Conservation (phyloP, 2,888 invertebrate genomes). For the Trissolcus japonicus region DNA sequence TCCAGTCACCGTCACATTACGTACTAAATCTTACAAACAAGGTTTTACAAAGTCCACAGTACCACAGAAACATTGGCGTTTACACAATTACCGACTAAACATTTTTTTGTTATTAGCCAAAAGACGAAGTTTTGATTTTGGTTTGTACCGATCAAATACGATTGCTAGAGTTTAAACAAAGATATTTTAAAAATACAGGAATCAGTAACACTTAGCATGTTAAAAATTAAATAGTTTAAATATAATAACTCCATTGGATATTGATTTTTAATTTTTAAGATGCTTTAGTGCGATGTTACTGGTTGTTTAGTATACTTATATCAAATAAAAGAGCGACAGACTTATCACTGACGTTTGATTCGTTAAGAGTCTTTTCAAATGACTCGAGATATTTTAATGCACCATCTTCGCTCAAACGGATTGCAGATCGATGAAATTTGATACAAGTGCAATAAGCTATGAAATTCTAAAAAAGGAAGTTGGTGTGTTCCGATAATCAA, state of each 20-base stretch:
- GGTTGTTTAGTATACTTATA: conserved; percentile 27
- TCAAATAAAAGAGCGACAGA: conserved; percentile 48
- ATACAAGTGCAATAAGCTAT: not conserved
- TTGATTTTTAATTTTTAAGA: conserved; percentile 35
- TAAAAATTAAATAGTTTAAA: conserved; percentile 29
- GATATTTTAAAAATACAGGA: not conserved
- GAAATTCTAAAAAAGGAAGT: too few species aligned
- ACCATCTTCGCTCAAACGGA: conserved; percentile 39
- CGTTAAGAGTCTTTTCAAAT: conserved; percentile 61
- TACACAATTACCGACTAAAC: too few species aligned
- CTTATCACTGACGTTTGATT: conserved; percentile 67
- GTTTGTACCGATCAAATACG: conserved; percentile 14
- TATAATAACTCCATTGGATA: conserved; percentile 1
- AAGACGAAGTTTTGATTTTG: conserved; percentile 1
- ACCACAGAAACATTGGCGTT: not conserved
- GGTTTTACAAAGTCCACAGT: conserved; percentile 6
- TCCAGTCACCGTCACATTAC: conserved; percentile 24
- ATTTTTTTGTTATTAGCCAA: too few species aligned
- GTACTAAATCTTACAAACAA: conserved; percentile 17
- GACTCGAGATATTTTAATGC: conserved; percentile 63
- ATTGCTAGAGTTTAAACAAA: conserved; percentile 2
- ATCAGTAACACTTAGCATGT: conserved; percentile 31
- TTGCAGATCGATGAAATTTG: not conserved
- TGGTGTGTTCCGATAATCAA: not conserved
- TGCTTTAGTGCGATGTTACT: conserved; percentile 32